Percentiles rank a stretch among this genome's conserved stretches.
Evolutionary conservation across 2,113 vertebrate genomes (phyloP).

Genomic region (Rhabdornis inornatus): DNA sequence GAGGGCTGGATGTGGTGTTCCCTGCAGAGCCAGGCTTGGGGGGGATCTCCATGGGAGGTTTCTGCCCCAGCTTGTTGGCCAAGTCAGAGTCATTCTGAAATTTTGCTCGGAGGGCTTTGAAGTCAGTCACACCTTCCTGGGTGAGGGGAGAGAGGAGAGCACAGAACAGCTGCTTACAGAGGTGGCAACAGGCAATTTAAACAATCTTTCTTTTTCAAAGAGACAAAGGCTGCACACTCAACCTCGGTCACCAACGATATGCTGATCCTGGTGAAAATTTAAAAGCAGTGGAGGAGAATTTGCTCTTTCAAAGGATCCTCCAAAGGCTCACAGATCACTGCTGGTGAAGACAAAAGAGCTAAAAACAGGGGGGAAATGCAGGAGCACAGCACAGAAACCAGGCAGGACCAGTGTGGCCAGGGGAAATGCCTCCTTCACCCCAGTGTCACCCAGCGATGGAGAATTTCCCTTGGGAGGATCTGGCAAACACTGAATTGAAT

Average conservation of each 20-base stretch:
- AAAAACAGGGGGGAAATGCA: not conserved
- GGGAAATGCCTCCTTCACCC: not conserved
- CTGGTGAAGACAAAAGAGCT: not conserved
- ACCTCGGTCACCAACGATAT: not conserved
- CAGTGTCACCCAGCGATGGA: fast-evolving
- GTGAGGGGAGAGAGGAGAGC: not conserved
- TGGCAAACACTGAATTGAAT: not conserved
- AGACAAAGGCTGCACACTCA: not conserved
- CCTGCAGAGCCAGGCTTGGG: not conserved
- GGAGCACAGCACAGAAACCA: not conserved
- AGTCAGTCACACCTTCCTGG: conserved; percentile 69
- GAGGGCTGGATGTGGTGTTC: fast-evolving
- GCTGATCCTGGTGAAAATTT: not conserved
- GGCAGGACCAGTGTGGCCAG: not conserved
- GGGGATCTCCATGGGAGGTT: not conserved
- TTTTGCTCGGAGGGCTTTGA: conserved; percentile 71
- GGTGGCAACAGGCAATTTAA: not conserved
- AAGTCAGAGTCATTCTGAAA: conserved; percentile 59
- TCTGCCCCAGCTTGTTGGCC: not conserved
- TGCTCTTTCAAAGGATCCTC: not conserved
- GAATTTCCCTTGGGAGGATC: not conserved
- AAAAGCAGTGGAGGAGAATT: not conserved
- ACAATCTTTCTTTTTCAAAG: fast-evolving
- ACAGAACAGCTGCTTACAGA: not conserved
- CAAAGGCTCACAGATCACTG: not conserved